Conservation (phyloP, 1,140 invertebrate genomes). For the Octopus bimaculoides region DNA sequence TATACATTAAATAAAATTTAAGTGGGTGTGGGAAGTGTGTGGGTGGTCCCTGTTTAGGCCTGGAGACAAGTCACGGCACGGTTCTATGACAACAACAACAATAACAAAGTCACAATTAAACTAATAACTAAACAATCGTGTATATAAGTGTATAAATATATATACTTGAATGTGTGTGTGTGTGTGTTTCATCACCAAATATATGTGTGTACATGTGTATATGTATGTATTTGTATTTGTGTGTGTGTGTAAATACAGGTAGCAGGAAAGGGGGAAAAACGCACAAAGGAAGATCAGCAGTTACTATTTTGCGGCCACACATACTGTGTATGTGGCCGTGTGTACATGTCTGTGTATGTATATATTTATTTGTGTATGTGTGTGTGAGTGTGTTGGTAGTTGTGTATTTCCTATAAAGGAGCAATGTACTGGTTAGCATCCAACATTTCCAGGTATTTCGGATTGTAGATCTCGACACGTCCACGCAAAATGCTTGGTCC, state of each 20-base stretch:
- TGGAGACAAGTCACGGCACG: too few relatives aligned
- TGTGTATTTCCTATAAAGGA: slow-evolving; percentile 37
- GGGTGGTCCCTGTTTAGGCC: too few relatives aligned
- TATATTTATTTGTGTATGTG: background rate
- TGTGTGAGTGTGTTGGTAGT: background rate
- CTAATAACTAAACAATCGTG: too few relatives aligned
- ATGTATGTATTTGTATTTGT: background rate
- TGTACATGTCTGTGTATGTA: background rate
- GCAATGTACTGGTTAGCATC: slow-evolving; percentile 54
- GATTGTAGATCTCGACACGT: slow-evolving; percentile 61
- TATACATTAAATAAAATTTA: too few relatives aligned
- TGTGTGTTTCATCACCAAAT: too few relatives aligned
- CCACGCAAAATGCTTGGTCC: slow-evolving; percentile 62
- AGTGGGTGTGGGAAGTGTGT: too few relatives aligned
- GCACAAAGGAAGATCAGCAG: background rate
- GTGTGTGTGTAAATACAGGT: background rate
- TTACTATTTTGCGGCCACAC: background rate
- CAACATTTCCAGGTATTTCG: slow-evolving; percentile 51
- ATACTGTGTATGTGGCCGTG: background rate
- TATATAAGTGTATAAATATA: too few relatives aligned
- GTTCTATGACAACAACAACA: too few relatives aligned
- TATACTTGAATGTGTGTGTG: too few relatives aligned
- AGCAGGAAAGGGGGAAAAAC: background rate
- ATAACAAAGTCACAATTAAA: too few relatives aligned
- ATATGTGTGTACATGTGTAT: too few relatives aligned